phyloP scores from a whole-genome alignment of 1,140 invertebrate genomes.

The Chelonus insularis region DNA sequence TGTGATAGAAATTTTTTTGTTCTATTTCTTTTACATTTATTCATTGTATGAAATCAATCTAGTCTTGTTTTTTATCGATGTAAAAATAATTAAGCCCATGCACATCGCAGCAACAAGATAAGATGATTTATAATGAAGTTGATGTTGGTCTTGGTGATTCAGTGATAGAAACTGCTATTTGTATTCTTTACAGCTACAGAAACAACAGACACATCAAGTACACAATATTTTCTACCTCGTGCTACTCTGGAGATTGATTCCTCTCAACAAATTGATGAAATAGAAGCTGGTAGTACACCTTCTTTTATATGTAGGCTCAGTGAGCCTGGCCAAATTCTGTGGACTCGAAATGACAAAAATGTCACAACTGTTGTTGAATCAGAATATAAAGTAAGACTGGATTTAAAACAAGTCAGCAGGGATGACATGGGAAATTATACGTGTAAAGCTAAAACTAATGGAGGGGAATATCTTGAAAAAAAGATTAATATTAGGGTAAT shows the following conservation, averaged over 20 bases:
- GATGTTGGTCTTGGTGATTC: not conserved
- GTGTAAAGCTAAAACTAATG: slow-evolving; percentile 54
- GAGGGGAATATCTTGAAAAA: slow-evolving; percentile 47
- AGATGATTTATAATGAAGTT: not conserved
- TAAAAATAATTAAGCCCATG: not conserved
- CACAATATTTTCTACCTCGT: slow-evolving; percentile 23
- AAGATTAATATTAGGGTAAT: slow-evolving; percentile 51
- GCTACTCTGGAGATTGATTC: slow-evolving; percentile 41
- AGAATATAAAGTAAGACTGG: slow-evolving; percentile 47
- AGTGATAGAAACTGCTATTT: not conserved
- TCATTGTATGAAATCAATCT: not conserved
- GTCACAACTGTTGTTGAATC: slow-evolving; percentile 51
- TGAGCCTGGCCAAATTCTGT: slow-evolving; percentile 48
- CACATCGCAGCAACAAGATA: not conserved
- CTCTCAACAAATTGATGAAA: slow-evolving; percentile 48
- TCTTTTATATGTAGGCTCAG: slow-evolving; percentile 45
- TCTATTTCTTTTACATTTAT: not conserved
- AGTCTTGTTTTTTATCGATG: not conserved
- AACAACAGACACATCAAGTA: slow-evolving; percentile 30
- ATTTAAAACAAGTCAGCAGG: slow-evolving; percentile 57
- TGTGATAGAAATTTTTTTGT: not conserved
- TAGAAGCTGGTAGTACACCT: slow-evolving; percentile 56
- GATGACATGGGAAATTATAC: slow-evolving; percentile 64
- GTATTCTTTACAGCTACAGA: slow-evolving; percentile 34
- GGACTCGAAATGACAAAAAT: slow-evolving; percentile 48